Evolutionary conservation across 2,797 vertebrate genomes (phyloP).

Genomic region (Halcyon leucocephala): DNA sequence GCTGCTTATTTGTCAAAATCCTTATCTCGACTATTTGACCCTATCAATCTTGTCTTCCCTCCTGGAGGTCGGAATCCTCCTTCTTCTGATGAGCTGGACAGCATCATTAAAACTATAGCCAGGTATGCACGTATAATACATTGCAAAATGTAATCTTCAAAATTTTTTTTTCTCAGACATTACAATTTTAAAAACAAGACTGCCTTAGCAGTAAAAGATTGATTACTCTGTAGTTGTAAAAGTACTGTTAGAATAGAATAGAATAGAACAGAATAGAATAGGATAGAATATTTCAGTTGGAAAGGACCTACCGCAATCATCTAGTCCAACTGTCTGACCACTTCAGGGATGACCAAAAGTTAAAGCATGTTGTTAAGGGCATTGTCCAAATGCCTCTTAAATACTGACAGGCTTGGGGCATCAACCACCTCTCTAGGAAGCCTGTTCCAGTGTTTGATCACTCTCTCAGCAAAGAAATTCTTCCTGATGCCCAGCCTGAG

Average conservation of each 20-base stretch:
- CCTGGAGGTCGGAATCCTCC: constrained; percentile 92
- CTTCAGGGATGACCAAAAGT: not conserved
- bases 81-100: constrained; percentile 92
- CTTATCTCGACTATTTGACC: constrained; percentile 95
- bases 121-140: constrained; percentile 78
- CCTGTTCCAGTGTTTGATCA: not conserved
- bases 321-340: not conserved
- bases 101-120: constrained; percentile 94
- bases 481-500: not conserved
- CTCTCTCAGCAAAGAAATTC: not conserved
- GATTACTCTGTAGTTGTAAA: constrained; percentile 16
- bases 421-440: not conserved
- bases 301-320: not conserved
- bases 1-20: constrained; percentile 97
- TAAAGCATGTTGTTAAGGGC: not conserved
- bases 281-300: not conserved
- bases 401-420: not conserved
- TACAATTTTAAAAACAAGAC: not conserved
- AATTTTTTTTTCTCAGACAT: not conserved
- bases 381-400: not conserved
- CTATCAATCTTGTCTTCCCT: constrained; percentile 97
- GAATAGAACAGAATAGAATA: too few relatives aligned
- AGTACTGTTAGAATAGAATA: not conserved
- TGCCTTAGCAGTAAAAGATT: not conserved
- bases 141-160: not conserved